Percentiles rank a stretch among this genome's conserved stretches.
These are phyloP conservation scores for Chaunax sp. DNA, from an alignment of 2,797 vertebrate genomes.

Conservation along the genomic window DNA sequence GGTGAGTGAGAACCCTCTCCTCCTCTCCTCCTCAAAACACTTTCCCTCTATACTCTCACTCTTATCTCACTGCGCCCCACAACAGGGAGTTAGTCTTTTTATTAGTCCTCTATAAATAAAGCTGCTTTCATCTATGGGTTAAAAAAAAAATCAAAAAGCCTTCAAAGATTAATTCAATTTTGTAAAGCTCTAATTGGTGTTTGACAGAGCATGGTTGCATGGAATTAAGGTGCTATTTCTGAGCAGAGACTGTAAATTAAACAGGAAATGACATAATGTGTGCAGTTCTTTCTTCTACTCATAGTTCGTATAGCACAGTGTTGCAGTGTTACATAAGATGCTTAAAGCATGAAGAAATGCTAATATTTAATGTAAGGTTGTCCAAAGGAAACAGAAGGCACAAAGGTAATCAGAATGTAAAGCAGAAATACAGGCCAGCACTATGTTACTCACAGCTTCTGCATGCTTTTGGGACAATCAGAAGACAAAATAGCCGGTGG, in stretches of 20 bases:
- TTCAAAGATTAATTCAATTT: constrained; percentile 62
- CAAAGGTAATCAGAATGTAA: constrained; percentile 9
- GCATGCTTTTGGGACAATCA: constrained; percentile 23
- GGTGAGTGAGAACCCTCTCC: constrained; percentile 88
- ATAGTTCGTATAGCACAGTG: constrained; percentile 38
- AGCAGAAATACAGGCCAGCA: constrained; percentile 9
- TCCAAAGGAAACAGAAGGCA: constrained; percentile 10
- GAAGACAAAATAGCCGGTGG: background rate
- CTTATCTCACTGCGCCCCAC: constrained; percentile 72
- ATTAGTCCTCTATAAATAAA: constrained; percentile 71
- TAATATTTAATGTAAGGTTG: constrained; percentile 25
- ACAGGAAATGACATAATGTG: constrained; percentile 45
- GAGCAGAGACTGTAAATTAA: constrained; percentile 56
- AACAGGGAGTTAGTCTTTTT: constrained; percentile 69
- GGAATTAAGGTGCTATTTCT: constrained; percentile 47
- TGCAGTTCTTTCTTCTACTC: constrained; percentile 47
- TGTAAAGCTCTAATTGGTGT: constrained; percentile 64
- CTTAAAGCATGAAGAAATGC: constrained; percentile 18
- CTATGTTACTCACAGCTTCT: background rate
- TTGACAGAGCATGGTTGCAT: constrained; percentile 52
- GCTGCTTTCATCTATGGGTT: constrained; percentile 70
- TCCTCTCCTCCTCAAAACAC: constrained; percentile 70
- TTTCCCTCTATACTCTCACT: constrained; percentile 67
- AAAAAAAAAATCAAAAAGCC: constrained; percentile 20
- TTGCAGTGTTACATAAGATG: constrained; percentile 36